phyloP scores from a whole-genome alignment of 2,113 vertebrate species.

The Platichthys stellatus region DNA sequence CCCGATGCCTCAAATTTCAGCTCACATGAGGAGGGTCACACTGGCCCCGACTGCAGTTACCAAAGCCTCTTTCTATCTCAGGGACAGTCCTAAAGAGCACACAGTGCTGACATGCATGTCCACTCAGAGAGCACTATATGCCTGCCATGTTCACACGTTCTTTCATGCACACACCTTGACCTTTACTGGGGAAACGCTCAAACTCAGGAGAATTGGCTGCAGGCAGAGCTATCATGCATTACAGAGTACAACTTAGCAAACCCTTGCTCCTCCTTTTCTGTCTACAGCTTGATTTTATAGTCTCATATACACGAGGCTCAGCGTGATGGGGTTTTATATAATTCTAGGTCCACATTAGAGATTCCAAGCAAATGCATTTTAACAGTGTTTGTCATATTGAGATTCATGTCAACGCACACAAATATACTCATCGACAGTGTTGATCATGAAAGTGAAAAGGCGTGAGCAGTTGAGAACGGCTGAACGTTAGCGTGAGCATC shows the following conservation, averaged over 20 bases:
- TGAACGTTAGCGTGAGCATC: no score
- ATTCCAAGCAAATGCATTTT: no score
- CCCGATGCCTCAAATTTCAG: slow-evolving; percentile 43
- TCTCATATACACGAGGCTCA: neutral
- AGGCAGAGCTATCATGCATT: no score
- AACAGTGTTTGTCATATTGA: no score
- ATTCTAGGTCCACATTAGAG: no score
- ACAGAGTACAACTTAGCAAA: slow-evolving; percentile 1
- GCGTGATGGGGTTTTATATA: neutral
- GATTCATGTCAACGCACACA: no score
- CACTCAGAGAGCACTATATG: slow-evolving; percentile 34
- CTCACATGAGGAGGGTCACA: slow-evolving; percentile 58
- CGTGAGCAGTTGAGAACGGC: no score
- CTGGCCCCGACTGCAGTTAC: slow-evolving; percentile 28
- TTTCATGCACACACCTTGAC: slow-evolving; percentile 36
- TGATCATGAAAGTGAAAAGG: no score
- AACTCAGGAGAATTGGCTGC: slow-evolving; percentile 29
- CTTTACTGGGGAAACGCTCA: slow-evolving; percentile 37
- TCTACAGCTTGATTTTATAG: neutral
- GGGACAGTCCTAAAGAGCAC: slow-evolving; percentile 22
- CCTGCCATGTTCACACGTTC: slow-evolving; percentile 29
- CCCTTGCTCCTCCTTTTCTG: neutral
- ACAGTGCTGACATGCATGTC: slow-evolving; percentile 38
- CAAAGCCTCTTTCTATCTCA: slow-evolving; percentile 51
- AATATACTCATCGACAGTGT: no score